These are phyloP conservation scores for Antennarius maculatus DNA, from an alignment of 2,797 vertebrate genomes.

Conservation along the genomic window DNA sequence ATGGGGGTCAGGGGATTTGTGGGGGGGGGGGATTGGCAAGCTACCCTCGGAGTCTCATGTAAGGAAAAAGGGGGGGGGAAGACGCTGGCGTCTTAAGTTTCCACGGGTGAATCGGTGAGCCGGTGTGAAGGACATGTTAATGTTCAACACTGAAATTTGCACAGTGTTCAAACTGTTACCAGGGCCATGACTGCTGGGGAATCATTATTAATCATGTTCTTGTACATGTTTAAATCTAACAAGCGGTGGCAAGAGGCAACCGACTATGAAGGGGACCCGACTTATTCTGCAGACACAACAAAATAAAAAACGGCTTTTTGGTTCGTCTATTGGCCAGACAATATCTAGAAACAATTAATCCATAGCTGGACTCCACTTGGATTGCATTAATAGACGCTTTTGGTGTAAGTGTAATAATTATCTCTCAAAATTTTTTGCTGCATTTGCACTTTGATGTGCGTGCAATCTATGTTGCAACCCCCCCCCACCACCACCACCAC, in stretches of 20 bases:
- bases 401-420: constrained; percentile 4
- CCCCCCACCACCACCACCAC: background rate
- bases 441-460: constrained; percentile 7
- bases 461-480: constrained; percentile 32
- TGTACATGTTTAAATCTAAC: constrained; percentile 14
- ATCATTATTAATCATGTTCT: constrained; percentile 14
- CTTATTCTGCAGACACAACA: background rate
- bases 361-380: background rate
- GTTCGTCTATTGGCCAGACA: background rate
- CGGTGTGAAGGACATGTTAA: constrained; percentile 62
- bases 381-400: background rate
- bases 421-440: background rate
- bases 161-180: constrained; percentile 57
- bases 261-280: background rate
- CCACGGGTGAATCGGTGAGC: constrained; percentile 59
- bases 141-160: constrained; percentile 59
- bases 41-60: constrained; percentile 33
- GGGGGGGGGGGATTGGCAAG: constrained; percentile 50
- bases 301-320: background rate
- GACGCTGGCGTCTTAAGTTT: constrained; percentile 57
- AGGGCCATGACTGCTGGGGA: constrained; percentile 30
- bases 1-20: constrained; percentile 41
- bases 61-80: constrained; percentile 20
- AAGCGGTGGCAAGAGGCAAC: background rate
- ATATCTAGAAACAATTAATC: background rate